Conservation (phyloP, 2,888 invertebrate species). For the Diarsia rubi region DNA sequence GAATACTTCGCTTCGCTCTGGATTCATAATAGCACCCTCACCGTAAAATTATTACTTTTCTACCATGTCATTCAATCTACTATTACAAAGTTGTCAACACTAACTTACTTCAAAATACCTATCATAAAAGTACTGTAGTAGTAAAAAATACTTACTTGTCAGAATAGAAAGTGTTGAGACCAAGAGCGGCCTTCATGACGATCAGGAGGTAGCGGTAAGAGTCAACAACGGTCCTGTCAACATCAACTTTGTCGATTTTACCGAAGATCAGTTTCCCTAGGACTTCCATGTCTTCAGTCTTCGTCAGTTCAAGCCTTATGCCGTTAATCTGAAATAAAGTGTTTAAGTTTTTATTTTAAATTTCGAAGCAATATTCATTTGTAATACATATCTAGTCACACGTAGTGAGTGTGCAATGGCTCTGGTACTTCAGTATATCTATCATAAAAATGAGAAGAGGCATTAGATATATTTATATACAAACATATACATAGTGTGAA, state of each 20-base stretch:
- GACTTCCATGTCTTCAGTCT: conserved; percentile 88
- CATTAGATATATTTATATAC: no score
- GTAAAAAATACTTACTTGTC: conserved; percentile 79
- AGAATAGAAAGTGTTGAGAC: conserved; percentile 78
- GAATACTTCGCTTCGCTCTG: no score
- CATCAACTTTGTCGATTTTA: conserved; percentile 82
- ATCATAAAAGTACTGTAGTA: not conserved
- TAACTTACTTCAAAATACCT: not conserved
- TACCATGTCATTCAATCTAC: no score
- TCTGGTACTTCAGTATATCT: not conserved
- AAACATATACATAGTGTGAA: no score
- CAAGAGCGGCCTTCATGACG: conserved; percentile 88
- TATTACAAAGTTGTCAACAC: not conserved
- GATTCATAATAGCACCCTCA: no score
- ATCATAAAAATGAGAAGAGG: not conserved
- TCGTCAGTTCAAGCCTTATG: conserved; percentile 79
- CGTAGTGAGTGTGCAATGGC: no score
- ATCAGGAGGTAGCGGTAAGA: conserved; percentile 91
- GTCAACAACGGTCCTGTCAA: conserved; percentile 79
- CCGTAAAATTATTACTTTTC: no score
- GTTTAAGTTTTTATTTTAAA: not conserved
- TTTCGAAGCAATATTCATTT: not conserved
- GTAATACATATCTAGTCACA: not conserved
- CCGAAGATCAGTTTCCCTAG: conserved; percentile 90
- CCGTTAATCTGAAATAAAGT: conserved; percentile 80